phyloP scores from a whole-genome alignment of 2,797 vertebrate species.

The Cynopterus sphinx region DNA sequence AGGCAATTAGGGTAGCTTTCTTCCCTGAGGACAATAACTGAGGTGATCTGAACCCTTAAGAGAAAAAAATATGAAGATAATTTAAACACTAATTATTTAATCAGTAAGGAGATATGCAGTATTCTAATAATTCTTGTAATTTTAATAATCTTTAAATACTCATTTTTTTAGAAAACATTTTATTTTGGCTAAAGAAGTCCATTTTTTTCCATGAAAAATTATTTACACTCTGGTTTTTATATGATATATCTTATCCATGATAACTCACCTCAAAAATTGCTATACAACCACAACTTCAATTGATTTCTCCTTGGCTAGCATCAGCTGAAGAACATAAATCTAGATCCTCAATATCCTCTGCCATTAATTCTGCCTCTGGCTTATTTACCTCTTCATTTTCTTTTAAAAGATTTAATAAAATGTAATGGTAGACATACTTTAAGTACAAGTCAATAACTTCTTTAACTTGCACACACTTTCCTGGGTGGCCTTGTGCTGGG shows the following conservation, averaged over 20 bases:
- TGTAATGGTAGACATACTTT: not conserved
- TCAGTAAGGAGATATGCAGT: not conserved
- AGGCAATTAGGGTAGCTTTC: not conserved
- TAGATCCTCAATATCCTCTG: not conserved
- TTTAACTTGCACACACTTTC: not conserved
- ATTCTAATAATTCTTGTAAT: not conserved
- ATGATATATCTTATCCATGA: not conserved
- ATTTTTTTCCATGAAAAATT: not conserved
- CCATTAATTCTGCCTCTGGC: not conserved
- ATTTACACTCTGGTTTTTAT: constrained; percentile 9
- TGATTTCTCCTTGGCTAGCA: not conserved
- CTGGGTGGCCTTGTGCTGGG: not conserved
- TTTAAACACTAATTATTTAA: not conserved
- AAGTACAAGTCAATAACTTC: not conserved
- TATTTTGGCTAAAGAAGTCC: not conserved
- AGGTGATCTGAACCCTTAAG: not conserved
- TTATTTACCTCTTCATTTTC: not conserved
- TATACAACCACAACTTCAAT: not conserved
- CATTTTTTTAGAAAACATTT: constrained; percentile 10
- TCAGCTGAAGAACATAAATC: not conserved
- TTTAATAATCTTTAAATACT: not conserved
- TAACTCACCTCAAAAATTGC: not conserved
- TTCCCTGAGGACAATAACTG: not conserved
- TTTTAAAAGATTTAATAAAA: not conserved
- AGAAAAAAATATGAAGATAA: not conserved